These are phyloP conservation scores for Urocolius indicus DNA, from an alignment of 2,113 vertebrate genomes.

Conservation along the genomic window DNA sequence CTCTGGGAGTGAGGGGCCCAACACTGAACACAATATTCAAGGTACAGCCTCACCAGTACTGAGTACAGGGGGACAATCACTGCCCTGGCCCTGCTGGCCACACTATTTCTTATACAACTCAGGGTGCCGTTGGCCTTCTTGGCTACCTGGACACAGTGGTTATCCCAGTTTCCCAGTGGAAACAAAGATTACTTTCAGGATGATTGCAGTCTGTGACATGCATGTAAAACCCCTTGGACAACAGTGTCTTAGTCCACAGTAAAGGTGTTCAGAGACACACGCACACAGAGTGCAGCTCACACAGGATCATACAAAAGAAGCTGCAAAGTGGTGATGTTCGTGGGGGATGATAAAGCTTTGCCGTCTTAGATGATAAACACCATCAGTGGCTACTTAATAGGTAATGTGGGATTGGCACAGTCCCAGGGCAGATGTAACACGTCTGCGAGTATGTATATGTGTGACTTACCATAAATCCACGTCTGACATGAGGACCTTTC, in stretches of 20 bases:
- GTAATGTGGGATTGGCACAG: conserved; percentile 50
- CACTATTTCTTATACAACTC: too few species aligned
- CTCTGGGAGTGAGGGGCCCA: too few species aligned
- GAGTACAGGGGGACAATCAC: too few species aligned
- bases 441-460: background rate
- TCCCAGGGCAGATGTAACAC: conserved; percentile 52
- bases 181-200: background rate
- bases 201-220: background rate
- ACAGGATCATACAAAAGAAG: background rate
- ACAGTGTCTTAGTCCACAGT: background rate
- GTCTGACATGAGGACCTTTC: conserved; percentile 22
- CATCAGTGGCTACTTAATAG: background rate
- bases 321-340: background rate
- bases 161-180: background rate
- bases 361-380: conserved; percentile 48
- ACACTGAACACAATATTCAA: too few species aligned
- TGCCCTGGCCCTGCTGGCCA: too few species aligned
- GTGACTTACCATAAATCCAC: conserved; percentile 42
- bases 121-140: too few species aligned
- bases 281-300: background rate
- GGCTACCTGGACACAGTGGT: background rate
- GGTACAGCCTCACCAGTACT: too few species aligned
- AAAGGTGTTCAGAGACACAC: background rate
- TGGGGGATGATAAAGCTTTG: conserved; percentile 32
- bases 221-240: fast-evolving